These are phyloP conservation scores for Eclectus roratus DNA, from an alignment of 2,113 vertebrate species.

Conservation along the genomic window DNA sequence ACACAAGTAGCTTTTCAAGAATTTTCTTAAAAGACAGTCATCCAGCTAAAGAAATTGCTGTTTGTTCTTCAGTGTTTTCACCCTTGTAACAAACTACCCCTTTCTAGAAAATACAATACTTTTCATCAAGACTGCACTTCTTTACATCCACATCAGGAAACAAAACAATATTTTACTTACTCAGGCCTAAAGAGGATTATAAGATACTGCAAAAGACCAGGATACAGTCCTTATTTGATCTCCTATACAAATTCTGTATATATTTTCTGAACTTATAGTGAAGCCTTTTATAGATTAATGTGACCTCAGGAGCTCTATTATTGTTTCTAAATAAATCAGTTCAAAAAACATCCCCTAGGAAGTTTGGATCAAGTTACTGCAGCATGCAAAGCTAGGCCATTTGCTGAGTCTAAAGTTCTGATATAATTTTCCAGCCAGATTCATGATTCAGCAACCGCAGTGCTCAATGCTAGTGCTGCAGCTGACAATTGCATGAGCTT, in stretches of 20 bases:
- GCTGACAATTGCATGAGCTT: conserved; percentile 54
- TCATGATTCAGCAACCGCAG: conserved; percentile 75
- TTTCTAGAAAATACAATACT: neutral
- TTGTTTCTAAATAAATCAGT: conserved; percentile 7
- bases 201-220: neutral
- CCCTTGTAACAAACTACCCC: neutral
- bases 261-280: neutral
- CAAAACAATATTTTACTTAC: neutral
- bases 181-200: neutral
- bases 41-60: neutral
- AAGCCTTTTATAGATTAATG: conserved; percentile 20
- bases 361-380: conserved; percentile 62
- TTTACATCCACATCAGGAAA: neutral
- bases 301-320: conserved; percentile 45
- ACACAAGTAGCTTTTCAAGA: neutral
- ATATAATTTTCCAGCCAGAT: conserved; percentile 38
- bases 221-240: neutral
- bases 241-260: neutral
- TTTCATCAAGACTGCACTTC: neutral
- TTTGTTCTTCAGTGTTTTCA: neutral
- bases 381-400: conserved; percentile 38
- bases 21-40: neutral
- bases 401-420: conserved; percentile 72
- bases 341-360: conserved; percentile 27
- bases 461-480: conserved; percentile 25